Base-by-base conservation (phyloP, 2,888 invertebrate species). In the Didymodactylos carnosus region DNA sequence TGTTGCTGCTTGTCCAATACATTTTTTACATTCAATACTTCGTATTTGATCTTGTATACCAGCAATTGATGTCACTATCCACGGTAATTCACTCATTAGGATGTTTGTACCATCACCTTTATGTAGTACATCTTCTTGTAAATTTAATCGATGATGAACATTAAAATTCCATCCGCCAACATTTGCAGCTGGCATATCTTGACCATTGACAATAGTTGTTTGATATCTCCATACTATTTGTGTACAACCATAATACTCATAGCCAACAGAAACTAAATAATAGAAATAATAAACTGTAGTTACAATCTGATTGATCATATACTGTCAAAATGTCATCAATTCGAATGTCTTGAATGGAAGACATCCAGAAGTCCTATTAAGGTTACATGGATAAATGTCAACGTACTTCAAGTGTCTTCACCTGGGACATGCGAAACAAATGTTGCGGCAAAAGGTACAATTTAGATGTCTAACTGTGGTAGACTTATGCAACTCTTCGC, bases 161-260 rank as follows among this genome's bases (percentile, higher is more conserved):
- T 97, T 92, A 73, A 99, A 85, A 72, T 95, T 94, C 95, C 95
- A 98, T 70, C 94, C 94, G 1, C 95, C 95, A 73, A 95, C 91
- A 82, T 94, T 94, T 0, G 95, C 93, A 77, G 95, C 94, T 80
- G 92, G 92, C 71, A 95, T 92, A 83, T 94, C 94, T 84, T 92
- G 94, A 29, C 95, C 95, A 83, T 92, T 91, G 79, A 98, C 84
- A 46, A 91, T 91, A 3, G 93, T 91, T 0, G 93, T 92, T 83
- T 93, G 91, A 4, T 91, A 91, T 79, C 92, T 92, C 97, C 97
- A 98, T 46, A 95, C 90, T 19, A 93, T 79, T 88, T 75, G 89
- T 87, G 51, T 85, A 83, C 97, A 95, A 13, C 89, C 89, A 19
- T 89, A 88, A 82, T 97, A 94, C 83, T 94, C 90, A 83, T 97